A percentile compares a stretch with the other conserved stretches of the same genome.
Conservation (phyloP, 2,797 vertebrate genomes). For the Chelonia mydas region DNA sequence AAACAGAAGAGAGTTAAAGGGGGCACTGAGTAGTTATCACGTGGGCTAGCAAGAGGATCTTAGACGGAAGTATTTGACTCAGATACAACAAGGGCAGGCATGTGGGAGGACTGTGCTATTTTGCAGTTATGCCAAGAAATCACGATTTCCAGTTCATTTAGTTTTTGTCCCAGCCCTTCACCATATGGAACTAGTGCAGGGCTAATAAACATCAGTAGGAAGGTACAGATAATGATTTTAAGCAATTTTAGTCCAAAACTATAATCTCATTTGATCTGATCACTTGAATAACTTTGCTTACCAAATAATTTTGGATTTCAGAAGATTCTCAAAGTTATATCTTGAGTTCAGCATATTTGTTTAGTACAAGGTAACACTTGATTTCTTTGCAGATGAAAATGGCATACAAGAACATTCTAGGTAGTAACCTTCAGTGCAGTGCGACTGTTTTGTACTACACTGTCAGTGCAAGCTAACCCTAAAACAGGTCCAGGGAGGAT, state of each 20-base stretch:
- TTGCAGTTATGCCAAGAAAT: slow-evolving; percentile 36
- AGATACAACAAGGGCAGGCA: neutral
- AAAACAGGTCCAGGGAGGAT: neutral
- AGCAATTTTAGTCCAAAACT: neutral
- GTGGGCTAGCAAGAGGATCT: neutral
- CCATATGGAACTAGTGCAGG: neutral
- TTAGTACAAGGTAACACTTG: neutral
- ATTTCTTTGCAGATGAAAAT: neutral
- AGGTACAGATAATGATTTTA: neutral
- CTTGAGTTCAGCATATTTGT: neutral
- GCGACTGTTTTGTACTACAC: neutral
- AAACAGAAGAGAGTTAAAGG: neutral
- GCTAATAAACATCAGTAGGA: slow-evolving; percentile 18
- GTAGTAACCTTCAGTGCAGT: neutral
- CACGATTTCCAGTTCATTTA: neutral
- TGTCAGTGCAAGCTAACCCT: neutral
- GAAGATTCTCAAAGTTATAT: neutral
- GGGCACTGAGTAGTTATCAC: neutral
- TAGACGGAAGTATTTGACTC: neutral
- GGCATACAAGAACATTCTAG: neutral
- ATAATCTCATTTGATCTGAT: neutral
- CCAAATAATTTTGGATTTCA: neutral
- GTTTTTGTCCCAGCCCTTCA: slow-evolving; percentile 20
- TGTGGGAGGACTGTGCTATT: neutral
- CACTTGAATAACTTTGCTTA: neutral